These are phyloP conservation scores for Taenioides sp. DNA, from an alignment of 2,797 vertebrate species.

Conservation along the genomic window DNA sequence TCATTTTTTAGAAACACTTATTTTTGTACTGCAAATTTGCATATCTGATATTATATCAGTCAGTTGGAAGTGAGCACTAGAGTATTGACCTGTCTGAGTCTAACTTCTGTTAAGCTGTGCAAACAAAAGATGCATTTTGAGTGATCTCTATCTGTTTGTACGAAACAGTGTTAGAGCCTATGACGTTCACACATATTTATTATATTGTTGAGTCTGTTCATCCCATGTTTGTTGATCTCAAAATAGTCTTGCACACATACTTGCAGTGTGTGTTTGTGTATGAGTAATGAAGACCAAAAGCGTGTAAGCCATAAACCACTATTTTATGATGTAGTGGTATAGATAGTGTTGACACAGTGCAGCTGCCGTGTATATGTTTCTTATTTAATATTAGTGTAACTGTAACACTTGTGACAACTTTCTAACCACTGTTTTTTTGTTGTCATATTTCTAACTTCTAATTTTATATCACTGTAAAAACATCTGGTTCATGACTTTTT, in stretches of 20 bases:
- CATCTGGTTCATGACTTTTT: constrained; percentile 36
- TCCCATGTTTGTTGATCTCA: not conserved
- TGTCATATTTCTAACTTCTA: constrained; percentile 18
- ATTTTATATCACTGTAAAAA: not conserved
- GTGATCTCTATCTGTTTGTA: not conserved
- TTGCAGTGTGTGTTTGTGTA: constrained; percentile 4
- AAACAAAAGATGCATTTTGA: constrained; percentile 17
- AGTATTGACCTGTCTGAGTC: constrained; percentile 42
- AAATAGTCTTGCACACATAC: not conserved
- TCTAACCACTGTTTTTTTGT: constrained; percentile 32
- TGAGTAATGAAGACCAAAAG: constrained; percentile 19
- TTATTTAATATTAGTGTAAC: not conserved
- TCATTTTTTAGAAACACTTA: not conserved
- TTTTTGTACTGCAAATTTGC: not conserved
- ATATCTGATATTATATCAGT: constrained; percentile 32
- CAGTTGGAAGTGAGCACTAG: constrained; percentile 44
- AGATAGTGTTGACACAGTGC: constrained; percentile 26
- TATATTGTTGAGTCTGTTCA: not conserved
- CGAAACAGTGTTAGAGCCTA: not conserved
- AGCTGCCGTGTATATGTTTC: constrained; percentile 12
- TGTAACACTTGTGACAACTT: constrained; percentile 3
- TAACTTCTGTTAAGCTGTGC: constrained; percentile 33
- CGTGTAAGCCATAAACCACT: constrained; percentile 17
- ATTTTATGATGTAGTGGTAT: constrained; percentile 32
- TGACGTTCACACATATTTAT: not conserved